Evolutionary conservation across 2,113 vertebrate species (phyloP).

Genomic region (Hippocampus mohnikei): DNA sequence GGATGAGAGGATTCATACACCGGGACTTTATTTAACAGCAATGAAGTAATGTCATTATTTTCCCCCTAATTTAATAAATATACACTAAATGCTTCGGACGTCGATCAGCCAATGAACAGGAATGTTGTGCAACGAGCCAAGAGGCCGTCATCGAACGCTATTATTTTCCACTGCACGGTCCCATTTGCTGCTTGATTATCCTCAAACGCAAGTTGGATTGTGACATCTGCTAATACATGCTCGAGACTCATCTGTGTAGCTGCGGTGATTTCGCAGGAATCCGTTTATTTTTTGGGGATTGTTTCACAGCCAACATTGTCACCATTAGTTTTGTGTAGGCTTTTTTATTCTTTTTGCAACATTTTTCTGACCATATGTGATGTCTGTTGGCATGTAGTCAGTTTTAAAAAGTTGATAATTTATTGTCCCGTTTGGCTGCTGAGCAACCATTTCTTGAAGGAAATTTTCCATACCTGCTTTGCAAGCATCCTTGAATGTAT

Average conservation of each 20-base stretch:
- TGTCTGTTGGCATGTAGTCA: not conserved
- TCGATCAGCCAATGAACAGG: constrained; percentile 17
- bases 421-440: not conserved
- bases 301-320: no score
- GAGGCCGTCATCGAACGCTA: constrained; percentile 7
- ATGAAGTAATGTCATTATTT: not conserved
- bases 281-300: not conserved
- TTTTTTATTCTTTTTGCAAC: not conserved
- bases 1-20: constrained; percentile 35
- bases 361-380: not conserved
- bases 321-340: no score
- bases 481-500: not conserved
- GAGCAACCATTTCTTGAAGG: not conserved
- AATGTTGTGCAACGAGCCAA: constrained; percentile 11
- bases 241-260: not conserved
- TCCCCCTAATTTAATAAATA: not conserved
- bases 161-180: not conserved
- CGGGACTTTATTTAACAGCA: not conserved
- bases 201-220: not conserved
- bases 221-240: not conserved
- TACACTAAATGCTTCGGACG: not conserved
- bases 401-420: not conserved
- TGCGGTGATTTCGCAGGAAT: constrained; percentile 3
- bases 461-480: not conserved
- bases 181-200: not conserved